Evolutionary conservation across 2,888 invertebrate species (phyloP).

Genomic region (Acronicta alni): DNA sequence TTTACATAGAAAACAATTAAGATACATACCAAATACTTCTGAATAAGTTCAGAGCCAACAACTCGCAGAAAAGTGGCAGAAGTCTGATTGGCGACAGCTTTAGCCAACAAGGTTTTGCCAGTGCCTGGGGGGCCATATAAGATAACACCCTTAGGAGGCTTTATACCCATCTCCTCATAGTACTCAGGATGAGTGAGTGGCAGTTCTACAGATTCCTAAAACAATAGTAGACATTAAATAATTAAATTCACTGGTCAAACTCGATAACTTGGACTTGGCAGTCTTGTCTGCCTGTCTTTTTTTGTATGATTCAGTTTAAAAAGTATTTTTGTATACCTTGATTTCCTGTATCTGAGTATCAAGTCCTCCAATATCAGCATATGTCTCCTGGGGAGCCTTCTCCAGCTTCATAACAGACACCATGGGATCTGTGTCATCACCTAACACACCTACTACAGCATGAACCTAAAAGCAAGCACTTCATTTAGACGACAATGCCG

Average conservation of each 20-base stretch:
- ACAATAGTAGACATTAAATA: constrained; percentile 7
- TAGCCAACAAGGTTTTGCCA: constrained; percentile 98
- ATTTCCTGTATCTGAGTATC: constrained; percentile 97
- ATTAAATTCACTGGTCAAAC: too few species aligned
- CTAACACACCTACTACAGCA: constrained; percentile 99
- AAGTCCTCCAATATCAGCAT: constrained; percentile 99
- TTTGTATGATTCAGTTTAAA: too few species aligned
- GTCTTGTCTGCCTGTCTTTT: too few species aligned
- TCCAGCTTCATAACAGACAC: constrained; percentile 99
- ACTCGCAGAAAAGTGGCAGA: constrained; percentile 99
- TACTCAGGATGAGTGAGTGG: constrained; percentile 99
- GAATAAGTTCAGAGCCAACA: constrained; percentile 99
- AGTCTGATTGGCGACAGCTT: constrained; percentile 99
- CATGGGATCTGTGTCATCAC: constrained; percentile 99
- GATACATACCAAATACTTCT: constrained; percentile 96
- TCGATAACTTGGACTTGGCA: too few species aligned
- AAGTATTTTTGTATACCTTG: constrained; percentile 68
- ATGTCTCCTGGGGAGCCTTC: constrained; percentile 99
- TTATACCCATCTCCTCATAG: constrained; percentile 99
- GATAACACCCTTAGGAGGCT: constrained; percentile 99
- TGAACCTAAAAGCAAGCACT: constrained; percentile 91
- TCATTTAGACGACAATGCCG: not conserved
- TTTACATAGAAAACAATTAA: too few species aligned
- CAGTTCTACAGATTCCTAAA: constrained; percentile 97
- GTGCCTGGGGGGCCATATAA: constrained; percentile 99